These are phyloP conservation scores for Microtus ochrogaster DNA, from an alignment of 2,113 vertebrate genomes.

Conservation along the genomic window DNA sequence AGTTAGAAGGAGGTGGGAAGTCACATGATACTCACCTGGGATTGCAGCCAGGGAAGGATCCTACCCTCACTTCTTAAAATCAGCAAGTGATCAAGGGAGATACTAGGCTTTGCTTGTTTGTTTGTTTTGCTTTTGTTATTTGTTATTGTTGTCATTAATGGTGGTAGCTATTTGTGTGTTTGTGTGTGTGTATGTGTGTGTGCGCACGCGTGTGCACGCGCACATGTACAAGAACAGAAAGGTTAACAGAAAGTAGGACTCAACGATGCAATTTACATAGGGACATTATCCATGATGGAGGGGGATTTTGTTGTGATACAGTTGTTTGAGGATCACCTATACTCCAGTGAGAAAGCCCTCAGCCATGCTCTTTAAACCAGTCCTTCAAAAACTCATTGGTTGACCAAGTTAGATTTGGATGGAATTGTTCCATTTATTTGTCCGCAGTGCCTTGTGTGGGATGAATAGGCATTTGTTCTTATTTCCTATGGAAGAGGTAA, in stretches of 20 bases:
- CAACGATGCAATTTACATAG: neutral
- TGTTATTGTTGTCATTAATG: neutral
- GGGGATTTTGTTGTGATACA: neutral
- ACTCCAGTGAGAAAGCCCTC: neutral
- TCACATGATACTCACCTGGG: neutral
- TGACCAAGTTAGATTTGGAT: neutral
- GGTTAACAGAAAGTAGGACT: neutral
- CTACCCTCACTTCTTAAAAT: neutral
- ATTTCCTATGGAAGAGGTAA: neutral
- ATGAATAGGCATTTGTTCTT: neutral
- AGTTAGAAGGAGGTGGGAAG: neutral
- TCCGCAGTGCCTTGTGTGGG: neutral
- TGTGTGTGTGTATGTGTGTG: neutral
- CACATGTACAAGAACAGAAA: neutral
- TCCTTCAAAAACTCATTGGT: neutral
- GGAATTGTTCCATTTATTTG: neutral
- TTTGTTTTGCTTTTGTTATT: neutral
- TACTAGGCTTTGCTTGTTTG: neutral
- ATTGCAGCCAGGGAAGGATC: neutral
- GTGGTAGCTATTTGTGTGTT: neutral
- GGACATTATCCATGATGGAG: neutral
- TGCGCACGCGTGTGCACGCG: rapidly evolving
- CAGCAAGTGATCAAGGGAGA: neutral
- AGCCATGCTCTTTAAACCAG: neutral
- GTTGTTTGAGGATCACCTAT: neutral